A percentile compares a stretch with the other conserved stretches of the same genome.
Evolutionary conservation across 2,113 vertebrate species (phyloP).

Genomic region (Poeciliopsis retropinna): DNA sequence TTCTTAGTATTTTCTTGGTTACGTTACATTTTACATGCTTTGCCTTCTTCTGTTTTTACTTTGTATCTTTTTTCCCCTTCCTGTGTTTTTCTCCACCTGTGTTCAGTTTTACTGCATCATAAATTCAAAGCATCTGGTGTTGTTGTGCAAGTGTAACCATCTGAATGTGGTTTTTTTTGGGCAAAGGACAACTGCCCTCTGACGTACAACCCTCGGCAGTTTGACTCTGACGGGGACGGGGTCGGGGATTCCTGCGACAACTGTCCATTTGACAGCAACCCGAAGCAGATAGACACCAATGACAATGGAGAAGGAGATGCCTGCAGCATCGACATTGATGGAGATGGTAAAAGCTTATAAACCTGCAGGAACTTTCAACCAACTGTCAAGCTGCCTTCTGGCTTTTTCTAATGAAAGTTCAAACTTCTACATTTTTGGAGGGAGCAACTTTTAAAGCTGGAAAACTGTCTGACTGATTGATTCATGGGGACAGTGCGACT

Average conservation of each 20-base stretch:
- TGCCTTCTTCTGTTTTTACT: background rate
- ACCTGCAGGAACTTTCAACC: background rate
- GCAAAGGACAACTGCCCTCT: conserved; percentile 94
- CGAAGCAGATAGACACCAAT: conserved; percentile 92
- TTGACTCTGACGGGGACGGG: conserved; percentile 93
- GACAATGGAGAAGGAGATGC: conserved; percentile 92
- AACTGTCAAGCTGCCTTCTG: background rate
- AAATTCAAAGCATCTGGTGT: background rate
- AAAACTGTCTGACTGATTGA: background rate
- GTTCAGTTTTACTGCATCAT: background rate
- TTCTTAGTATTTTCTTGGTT: background rate
- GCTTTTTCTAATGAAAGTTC: background rate
- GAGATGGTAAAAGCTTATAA: conserved; percentile 84
- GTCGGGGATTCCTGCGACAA: conserved; percentile 96
- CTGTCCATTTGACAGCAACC: conserved; percentile 93
- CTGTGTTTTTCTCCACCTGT: background rate
- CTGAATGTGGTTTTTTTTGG: background rate
- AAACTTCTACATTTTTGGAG: background rate
- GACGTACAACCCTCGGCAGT: conserved; percentile 92
- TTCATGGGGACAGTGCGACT: background rate
- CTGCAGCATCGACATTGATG: conserved; percentile 95
- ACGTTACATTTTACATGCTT: background rate
- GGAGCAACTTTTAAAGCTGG: background rate
- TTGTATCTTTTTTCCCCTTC: background rate
- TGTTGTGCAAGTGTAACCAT: background rate